Evolutionary conservation across 2,888 invertebrate species (phyloP).

Genomic region (Chironomus riparius): DNA sequence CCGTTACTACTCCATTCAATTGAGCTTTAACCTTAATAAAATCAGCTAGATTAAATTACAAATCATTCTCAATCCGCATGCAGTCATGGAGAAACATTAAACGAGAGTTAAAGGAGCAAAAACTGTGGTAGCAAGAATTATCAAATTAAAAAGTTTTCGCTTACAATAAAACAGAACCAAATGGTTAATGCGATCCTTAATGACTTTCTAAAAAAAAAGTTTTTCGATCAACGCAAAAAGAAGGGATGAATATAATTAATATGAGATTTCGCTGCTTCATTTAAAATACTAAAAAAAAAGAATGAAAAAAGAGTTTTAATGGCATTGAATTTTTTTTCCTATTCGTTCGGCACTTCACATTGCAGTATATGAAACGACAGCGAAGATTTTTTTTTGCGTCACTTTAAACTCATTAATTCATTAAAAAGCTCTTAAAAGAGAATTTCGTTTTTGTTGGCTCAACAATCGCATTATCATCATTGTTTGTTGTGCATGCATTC

Average conservation of each 20-base stretch:
- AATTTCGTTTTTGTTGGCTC: too few species aligned
- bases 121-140: background rate
- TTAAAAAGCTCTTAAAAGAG: background rate
- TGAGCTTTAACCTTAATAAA: background rate
- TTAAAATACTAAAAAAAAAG: background rate
- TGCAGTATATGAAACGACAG: background rate
- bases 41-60: too few species aligned
- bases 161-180: background rate
- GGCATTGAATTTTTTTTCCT: too few species aligned
- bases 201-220: background rate
- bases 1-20: too few species aligned
- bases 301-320: background rate
- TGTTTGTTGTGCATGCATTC: too few species aligned
- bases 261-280: background rate
- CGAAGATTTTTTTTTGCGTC: background rate
- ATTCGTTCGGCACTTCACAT: too few species aligned
- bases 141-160: constrained; percentile 4
- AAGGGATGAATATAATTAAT: background rate
- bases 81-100: background rate
- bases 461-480: too few species aligned
- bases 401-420: background rate
- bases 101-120: background rate
- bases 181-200: background rate
- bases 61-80: background rate
- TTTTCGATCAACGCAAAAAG: background rate